Percentiles rank a stretch among this genome's conserved stretches.
phyloP scores from a whole-genome alignment of 2,113 vertebrate genomes.

The Pitta sordida region DNA sequence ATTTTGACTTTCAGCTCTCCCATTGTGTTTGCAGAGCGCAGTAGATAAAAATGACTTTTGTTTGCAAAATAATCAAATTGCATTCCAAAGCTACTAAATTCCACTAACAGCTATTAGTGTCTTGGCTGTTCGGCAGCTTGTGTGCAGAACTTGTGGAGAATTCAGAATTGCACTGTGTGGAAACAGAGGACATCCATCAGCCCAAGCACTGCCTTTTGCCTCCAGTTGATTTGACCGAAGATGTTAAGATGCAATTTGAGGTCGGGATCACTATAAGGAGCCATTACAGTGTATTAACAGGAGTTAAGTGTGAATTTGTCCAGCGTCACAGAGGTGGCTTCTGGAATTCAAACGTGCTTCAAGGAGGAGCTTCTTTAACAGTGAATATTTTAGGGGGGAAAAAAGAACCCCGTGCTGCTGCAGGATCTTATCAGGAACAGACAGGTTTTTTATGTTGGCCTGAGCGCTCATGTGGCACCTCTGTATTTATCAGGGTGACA shows the following conservation, averaged over 20 bases:
- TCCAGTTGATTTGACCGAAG: background rate
- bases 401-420: background rate
- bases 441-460: background rate
- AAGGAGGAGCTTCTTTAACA: background rate
- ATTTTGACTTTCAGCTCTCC: constrained; percentile 22
- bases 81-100: background rate
- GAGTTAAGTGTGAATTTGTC: background rate
- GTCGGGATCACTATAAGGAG: background rate
- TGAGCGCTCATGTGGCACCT: background rate
- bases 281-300: background rate
- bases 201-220: background rate
- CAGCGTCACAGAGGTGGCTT: background rate
- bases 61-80: constrained; percentile 37
- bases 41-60: constrained; percentile 38
- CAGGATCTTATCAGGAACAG: constrained; percentile 2
- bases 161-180: background rate
- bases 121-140: background rate
- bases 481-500: background rate
- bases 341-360: background rate
- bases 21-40: constrained; percentile 25
- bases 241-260: background rate
- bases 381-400: rapidly evolving
- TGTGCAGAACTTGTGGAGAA: background rate
- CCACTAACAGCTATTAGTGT: background rate
- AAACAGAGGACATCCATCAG: background rate